phyloP scores from a whole-genome alignment of 2,113 vertebrate genomes.

The Entelurus aequoreus region DNA sequence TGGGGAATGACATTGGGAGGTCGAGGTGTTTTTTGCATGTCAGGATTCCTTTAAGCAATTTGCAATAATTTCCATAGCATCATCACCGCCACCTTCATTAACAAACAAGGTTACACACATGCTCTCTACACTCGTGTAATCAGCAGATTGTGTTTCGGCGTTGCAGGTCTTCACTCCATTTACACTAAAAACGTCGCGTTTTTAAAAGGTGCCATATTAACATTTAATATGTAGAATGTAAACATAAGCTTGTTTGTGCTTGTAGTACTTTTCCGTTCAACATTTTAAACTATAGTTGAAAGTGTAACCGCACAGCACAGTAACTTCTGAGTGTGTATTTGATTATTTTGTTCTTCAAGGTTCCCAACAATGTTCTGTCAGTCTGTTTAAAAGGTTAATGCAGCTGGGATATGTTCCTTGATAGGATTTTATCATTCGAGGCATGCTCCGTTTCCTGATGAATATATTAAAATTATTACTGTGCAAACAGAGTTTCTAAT shows the following conservation, averaged over 20 bases:
- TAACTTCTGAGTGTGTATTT: slow-evolving; percentile 36
- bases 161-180: slow-evolving; percentile 25
- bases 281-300: slow-evolving; percentile 23
- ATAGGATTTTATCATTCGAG: slow-evolving; percentile 80
- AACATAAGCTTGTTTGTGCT: slow-evolving; percentile 21
- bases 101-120: slow-evolving; percentile 70
- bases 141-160: slow-evolving; percentile 22
- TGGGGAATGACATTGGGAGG: slow-evolving; percentile 56
- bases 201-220: slow-evolving; percentile 16
- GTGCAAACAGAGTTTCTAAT: slow-evolving; percentile 86
- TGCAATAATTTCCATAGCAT: slow-evolving; percentile 77
- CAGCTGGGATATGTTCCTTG: slow-evolving; percentile 75
- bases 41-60: slow-evolving; percentile 74
- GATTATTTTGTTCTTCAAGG: slow-evolving; percentile 58
- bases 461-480: slow-evolving; percentile 87
- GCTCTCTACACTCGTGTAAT: slow-evolving; percentile 35
- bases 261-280: slow-evolving; percentile 15
- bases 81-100: slow-evolving; percentile 69
- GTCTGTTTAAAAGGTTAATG: slow-evolving; percentile 75
- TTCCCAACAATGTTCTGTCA: slow-evolving; percentile 62
- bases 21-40: slow-evolving; percentile 69
- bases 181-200: slow-evolving; percentile 13
- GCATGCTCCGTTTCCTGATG: slow-evolving; percentile 82
- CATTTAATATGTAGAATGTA: slow-evolving; percentile 15
- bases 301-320: slow-evolving; percentile 31